A percentile compares a stretch with the other conserved stretches of the same genome.
Evolutionary conservation across 2,888 invertebrate species (phyloP).

Genomic region (Beris chalybata): DNA sequence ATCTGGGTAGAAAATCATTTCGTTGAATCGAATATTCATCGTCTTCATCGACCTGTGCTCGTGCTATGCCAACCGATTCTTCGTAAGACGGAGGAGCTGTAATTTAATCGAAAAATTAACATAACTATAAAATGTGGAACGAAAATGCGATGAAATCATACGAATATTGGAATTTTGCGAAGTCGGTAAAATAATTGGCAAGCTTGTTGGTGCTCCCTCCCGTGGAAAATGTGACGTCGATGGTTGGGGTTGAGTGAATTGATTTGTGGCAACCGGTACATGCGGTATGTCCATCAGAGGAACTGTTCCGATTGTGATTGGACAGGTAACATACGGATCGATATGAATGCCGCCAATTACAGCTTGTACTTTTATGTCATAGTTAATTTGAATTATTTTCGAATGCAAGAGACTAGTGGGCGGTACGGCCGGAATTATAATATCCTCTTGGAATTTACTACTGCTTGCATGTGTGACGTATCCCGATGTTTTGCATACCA

Average conservation of each 20-base stretch:
- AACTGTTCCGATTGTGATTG: constrained; percentile 54
- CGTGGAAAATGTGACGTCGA: too few relatives aligned
- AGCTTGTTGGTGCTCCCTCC: background rate
- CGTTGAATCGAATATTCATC: constrained; percentile 48
- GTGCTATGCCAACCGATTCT: constrained; percentile 52
- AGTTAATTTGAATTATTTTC: constrained; percentile 32
- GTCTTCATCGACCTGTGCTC: constrained; percentile 49
- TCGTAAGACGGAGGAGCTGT: constrained; percentile 55
- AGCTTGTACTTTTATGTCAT: constrained; percentile 35
- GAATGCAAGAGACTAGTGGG: constrained; percentile 47
- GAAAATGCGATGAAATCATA: background rate
- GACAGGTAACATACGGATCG: constrained; percentile 47
- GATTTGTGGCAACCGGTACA: background rate
- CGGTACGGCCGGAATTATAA: constrained; percentile 52
- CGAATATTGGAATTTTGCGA: constrained; percentile 1
- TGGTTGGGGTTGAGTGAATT: constrained; percentile 41
- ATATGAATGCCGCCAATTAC: constrained; percentile 46
- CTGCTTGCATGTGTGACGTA: constrained; percentile 43
- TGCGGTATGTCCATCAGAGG: constrained; percentile 43
- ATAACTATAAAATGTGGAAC: background rate
- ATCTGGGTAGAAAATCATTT: constrained; percentile 50
- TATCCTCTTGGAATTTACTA: constrained; percentile 45
- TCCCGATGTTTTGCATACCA: constrained; percentile 47
- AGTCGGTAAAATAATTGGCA: constrained; percentile 12
- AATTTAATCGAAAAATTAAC: constrained; percentile 6